These are phyloP conservation scores for Julus scanicus DNA, from an alignment of 2,888 invertebrate genomes.

Conservation along the genomic window DNA sequence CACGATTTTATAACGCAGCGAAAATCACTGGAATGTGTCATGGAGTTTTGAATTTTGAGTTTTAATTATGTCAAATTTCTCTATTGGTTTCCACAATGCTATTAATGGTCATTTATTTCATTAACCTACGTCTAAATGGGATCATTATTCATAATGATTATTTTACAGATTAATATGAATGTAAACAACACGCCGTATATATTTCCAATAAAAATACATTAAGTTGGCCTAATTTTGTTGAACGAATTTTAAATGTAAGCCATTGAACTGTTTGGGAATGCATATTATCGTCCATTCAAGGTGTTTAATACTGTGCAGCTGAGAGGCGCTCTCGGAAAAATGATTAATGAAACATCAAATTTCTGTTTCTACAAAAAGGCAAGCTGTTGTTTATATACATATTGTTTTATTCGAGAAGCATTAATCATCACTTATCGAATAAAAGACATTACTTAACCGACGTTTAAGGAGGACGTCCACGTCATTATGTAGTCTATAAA, in stretches of 20 bases:
- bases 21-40: no score
- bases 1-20: no score
- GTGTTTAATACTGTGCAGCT: not conserved
- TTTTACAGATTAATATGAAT: no score
- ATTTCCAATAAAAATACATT: no score
- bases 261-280: not conserved
- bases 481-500: not conserved
- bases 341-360: slow-evolving; percentile 27
- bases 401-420: slow-evolving; percentile 7
- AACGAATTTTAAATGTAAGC: not conserved
- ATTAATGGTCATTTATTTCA: no score
- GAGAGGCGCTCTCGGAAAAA: not conserved
- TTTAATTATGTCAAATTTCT: no score
- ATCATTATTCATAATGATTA: no score
- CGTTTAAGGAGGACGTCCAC: slow-evolving; percentile 21
- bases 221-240: not conserved
- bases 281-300: not conserved
- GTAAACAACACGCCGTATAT: no score
- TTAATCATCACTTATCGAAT: slow-evolving; percentile 42
- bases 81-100: no score
- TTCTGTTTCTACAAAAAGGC: slow-evolving; percentile 33
- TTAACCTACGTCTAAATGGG: no score
- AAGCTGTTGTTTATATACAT: slow-evolving; percentile 22
- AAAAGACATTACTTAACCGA: slow-evolving; percentile 27
- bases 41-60: no score